Base-by-base conservation (phyloP, 37 sponge, comb jelly and placozoan species). In the Chondrilla cf. caribensis region DNA sequence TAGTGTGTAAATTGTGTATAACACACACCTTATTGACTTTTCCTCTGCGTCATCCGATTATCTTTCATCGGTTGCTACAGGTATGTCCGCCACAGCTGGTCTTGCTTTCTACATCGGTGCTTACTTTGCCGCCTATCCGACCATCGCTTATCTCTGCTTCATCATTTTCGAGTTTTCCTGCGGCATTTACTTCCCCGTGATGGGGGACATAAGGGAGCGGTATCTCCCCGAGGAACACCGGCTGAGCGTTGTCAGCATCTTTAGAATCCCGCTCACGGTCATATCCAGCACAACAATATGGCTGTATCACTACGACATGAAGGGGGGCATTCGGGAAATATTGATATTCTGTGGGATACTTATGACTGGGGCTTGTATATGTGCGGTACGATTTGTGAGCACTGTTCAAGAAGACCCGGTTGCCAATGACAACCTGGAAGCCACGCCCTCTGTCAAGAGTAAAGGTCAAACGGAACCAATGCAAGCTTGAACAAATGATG, bases 121-220 rank as follows among this genome's bases (percentile, higher is more conserved):
- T 19, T 37, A 75, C 72, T 64, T 43, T 19, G 21, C 59, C 22
- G 54, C 80, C 44, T 76, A 83, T 28, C 89, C 87, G 35, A 79
- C 83, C 22, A n/a, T 87, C n/a, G 76, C 64, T 26, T 86, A 83
- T 73, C 80, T 86, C 29, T 94, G 83, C 42, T 68, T 94, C 15
- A 85, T 83, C 15, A 26, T 88, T 11, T 80, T 94, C 57, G 91
- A 94, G 66, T 47, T 94, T 2, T 38, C 77, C 29, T 94, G 94
- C 78, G 94, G 94, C 15, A 73, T 90, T 54, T 94, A 94, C 33
- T 94, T 85, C 79, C 88, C 94, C 1, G 81, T 87, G 19, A 90
- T 94, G 91, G 35, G 89, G 19, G 79, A 64, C 4, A 65, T 90
- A 18, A 64, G 94, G 3, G 85, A 87, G 51, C 55, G 42, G 59